Evolutionary conservation across 2,888 invertebrate genomes (phyloP).

Genomic region (Dicyrtomina minuta): DNA sequence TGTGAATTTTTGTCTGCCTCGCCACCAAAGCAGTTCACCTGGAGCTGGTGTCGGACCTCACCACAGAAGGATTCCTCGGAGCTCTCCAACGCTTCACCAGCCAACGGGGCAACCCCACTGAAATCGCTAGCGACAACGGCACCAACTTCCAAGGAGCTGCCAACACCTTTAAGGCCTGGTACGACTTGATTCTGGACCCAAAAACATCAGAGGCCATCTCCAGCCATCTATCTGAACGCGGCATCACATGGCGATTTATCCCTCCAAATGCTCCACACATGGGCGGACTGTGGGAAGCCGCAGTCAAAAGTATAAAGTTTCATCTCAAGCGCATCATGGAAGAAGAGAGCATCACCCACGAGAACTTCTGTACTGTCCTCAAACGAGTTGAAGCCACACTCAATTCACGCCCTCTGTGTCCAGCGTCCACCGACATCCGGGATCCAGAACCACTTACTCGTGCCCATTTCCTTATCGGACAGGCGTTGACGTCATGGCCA

Average conservation of each 20-base stretch:
- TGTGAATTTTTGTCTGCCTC: neutral
- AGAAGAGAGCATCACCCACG: neutral
- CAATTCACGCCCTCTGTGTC: conserved; percentile 5
- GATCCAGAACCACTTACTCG: conserved; percentile 53
- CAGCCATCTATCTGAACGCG: neutral
- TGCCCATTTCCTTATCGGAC: conserved; percentile 53
- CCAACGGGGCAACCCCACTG: neutral
- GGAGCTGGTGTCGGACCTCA: neutral
- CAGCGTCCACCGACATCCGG: conserved; percentile 41
- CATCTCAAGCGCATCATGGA: neutral
- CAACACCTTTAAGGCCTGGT: neutral
- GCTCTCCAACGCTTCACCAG: neutral
- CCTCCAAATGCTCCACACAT: too few relatives aligned
- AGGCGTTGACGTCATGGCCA: conserved; percentile 46
- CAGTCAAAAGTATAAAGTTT: too few relatives aligned
- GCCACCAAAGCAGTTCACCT: neutral
- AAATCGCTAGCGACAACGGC: neutral
- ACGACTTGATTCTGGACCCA: too few relatives aligned
- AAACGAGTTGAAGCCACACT: neutral
- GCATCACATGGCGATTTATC: neutral
- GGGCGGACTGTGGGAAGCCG: too few relatives aligned
- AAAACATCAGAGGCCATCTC: too few relatives aligned
- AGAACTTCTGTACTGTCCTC: neutral
- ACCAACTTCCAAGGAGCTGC: neutral
- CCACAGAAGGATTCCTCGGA: neutral